Evolutionary conservation across 2,113 vertebrate genomes (phyloP).

Genomic region (Dendropsophus ebraccatus): DNA sequence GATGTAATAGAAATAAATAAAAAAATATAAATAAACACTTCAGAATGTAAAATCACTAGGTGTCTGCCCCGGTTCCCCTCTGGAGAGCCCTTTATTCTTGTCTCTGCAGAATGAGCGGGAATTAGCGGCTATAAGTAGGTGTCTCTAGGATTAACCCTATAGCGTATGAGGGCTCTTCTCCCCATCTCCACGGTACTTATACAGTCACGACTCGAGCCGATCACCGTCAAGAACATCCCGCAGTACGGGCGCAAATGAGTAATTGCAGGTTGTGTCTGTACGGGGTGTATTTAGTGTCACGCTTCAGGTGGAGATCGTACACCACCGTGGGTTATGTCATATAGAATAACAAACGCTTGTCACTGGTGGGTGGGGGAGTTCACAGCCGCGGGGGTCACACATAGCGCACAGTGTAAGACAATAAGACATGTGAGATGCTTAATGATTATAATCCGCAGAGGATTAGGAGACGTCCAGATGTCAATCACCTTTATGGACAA

Average conservation of each 20-base stretch:
- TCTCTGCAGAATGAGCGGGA: not conserved
- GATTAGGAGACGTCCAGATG: not conserved
- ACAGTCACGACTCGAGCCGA: not conserved
- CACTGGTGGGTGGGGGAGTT: not conserved
- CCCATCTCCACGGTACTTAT: not conserved
- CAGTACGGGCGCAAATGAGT: not conserved
- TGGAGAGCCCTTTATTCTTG: not conserved
- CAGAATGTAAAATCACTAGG: too few relatives aligned
- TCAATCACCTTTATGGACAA: not conserved
- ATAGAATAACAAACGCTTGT: not conserved
- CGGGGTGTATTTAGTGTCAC: constrained; percentile 28
- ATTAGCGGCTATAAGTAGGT: not conserved
- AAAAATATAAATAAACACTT: too few relatives aligned
- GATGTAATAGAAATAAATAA: too few relatives aligned
- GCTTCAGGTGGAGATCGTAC: not conserved
- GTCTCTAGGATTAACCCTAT: not conserved
- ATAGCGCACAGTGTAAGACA: not conserved
- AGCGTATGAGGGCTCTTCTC: not conserved
- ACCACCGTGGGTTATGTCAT: not conserved
- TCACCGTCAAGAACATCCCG: not conserved
- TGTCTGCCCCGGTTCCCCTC: not conserved
- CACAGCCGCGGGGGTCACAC: not conserved
- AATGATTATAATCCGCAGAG: not conserved
- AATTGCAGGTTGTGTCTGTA: not conserved
- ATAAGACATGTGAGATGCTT: not conserved